Percentiles rank a stretch among this genome's conserved stretches.
phyloP scores from a whole-genome alignment of 2,888 invertebrate genomes.

The Erebia epiphron region DNA sequence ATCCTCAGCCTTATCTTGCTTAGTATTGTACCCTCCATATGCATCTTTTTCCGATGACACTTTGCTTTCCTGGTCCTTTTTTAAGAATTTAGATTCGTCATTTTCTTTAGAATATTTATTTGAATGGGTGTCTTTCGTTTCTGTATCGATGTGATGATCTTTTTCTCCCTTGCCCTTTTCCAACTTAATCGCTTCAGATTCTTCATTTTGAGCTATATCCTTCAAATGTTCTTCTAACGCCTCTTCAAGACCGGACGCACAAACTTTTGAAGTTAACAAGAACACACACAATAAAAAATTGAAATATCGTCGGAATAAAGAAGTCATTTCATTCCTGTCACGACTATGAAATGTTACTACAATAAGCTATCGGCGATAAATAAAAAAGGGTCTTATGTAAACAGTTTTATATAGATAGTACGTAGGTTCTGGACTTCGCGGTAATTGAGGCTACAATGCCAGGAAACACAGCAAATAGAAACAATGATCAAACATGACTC shows the following conservation, averaged over 20 bases:
- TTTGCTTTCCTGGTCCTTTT: slow-evolving; percentile 75
- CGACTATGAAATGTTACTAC: slow-evolving; percentile 48
- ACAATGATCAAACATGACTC: slow-evolving; percentile 63
- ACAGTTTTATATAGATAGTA: slow-evolving; percentile 73
- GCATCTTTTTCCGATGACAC: slow-evolving; percentile 70
- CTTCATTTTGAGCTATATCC: slow-evolving; percentile 70
- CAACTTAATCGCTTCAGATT: slow-evolving; percentile 66
- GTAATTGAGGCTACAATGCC: slow-evolving; percentile 75
- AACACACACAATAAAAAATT: slow-evolving; percentile 55
- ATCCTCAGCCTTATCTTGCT: slow-evolving; percentile 74
- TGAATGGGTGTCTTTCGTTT: slow-evolving; percentile 69
- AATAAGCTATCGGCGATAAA: slow-evolving; percentile 52
- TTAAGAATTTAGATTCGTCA: slow-evolving; percentile 74
- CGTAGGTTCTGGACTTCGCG: slow-evolving; percentile 73
- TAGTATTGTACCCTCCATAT: slow-evolving; percentile 69
- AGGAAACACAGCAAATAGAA: slow-evolving; percentile 71
- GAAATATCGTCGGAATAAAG: slow-evolving; percentile 53
- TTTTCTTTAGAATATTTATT: slow-evolving; percentile 73
- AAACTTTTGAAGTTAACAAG: slow-evolving; percentile 54
- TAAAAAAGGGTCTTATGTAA: slow-evolving; percentile 59
- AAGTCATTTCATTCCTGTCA: slow-evolving; percentile 65
- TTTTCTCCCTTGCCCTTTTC: slow-evolving; percentile 76
- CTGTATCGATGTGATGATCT: slow-evolving; percentile 69
- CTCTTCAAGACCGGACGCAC: slow-evolving; percentile 69
- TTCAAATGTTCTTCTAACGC: slow-evolving; percentile 76